Base-by-base conservation (phyloP, 2,113 vertebrate species). In the Pterocles burchelli region DNA sequence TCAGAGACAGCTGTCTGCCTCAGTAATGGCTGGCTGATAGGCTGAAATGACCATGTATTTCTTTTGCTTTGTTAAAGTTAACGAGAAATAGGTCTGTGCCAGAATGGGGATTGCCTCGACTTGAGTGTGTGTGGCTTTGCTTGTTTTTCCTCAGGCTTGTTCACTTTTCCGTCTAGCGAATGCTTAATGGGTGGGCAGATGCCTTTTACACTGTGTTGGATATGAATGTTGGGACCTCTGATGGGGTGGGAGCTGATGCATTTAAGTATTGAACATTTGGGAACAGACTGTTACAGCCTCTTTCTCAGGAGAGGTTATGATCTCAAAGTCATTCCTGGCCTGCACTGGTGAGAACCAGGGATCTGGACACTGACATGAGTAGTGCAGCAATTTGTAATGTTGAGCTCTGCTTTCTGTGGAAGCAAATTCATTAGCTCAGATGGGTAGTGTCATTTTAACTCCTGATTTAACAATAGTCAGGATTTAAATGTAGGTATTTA, bases 21-120 rank as follows among this genome's bases (percentile, higher is more conserved):
- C 52, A n/a, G 31, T 33, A 48, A 7, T 14, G 29, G 43, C n/a
- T 5, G 3, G 25, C 52, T 74, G 48, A n/a, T 15, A 36, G 48
- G 12, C 20, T 51, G 3, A 62, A 63, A 46, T 49, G 16, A 20
- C 22, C 33, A 4, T 0, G 8, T 26, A 34, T 84, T 63, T 45
- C 13, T 75, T 86, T 62, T 59, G 18, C 26, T 61, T 58, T 17
- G 8, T 79, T 81, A 14, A 72, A 73, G 36, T 62, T 19, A 65
- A 28, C 11, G 34, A 65, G 74, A 79, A 17, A 18, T 28, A 62
- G 20, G 21, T 65, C 48, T 33, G 34, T 62, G 41, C 48, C 57
- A 43, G 54, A 57, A 28, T 0, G 0, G 0, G 16, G 34, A 59
- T 48, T 25, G 31, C 36, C 45, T 77, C 20, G 13, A 1, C 8